Evolutionary conservation across 2,113 vertebrate species (phyloP), one percentile per base, ranked within the genome.

Genomic region (Leucosticte australis): DNA sequence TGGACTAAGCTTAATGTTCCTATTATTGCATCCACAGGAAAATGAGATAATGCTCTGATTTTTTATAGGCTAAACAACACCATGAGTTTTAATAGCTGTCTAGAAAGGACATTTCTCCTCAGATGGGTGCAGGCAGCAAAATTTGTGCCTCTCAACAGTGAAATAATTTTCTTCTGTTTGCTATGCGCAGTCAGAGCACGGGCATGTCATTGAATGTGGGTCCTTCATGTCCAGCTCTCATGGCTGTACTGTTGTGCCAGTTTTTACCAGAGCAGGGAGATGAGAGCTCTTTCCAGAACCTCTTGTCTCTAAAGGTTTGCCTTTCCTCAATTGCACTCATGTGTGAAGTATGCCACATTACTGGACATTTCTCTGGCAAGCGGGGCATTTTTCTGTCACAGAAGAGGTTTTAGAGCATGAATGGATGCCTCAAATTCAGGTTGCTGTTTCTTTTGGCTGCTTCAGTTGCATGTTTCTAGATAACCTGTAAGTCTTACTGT

Each of bases 1-100:
- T 22, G 8, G 75, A 44, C 23, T 49, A 80, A n/a, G 15, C 74
- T 92, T 83, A 83, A 37, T 44, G 42, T 39, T 90, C 19, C 46
- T 50, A 93, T 90, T 81, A 81, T 71, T 89, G 31, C 42, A 92
- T 96, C 74, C 59, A 76, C 82, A 94, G 56, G 47, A 89, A 35
- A 39, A 46, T 37, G 81, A 74, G 86, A 94, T 65, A 71, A 80
- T 75, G 35, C 26, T 89, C 60, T 78, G 68, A 42, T 92, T 75
- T 87, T 42, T 65, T 92, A 52, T 46, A 87, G 65, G 73, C 67
- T 76, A 80, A 77, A 57, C 63, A 71, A 46, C 23, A 28, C 9
- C 53, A 19, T 73, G 65, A 16, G 12, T 69, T 95, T 87, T 87
- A 92, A 83, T 33, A 80, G 63, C 41, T 67, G 39, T 60, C 69